A percentile compares a stretch with the other conserved stretches of the same genome.
phyloP scores from a whole-genome alignment of 1,140 invertebrate genomes.

The Pollicipes pollicipes region DNA sequence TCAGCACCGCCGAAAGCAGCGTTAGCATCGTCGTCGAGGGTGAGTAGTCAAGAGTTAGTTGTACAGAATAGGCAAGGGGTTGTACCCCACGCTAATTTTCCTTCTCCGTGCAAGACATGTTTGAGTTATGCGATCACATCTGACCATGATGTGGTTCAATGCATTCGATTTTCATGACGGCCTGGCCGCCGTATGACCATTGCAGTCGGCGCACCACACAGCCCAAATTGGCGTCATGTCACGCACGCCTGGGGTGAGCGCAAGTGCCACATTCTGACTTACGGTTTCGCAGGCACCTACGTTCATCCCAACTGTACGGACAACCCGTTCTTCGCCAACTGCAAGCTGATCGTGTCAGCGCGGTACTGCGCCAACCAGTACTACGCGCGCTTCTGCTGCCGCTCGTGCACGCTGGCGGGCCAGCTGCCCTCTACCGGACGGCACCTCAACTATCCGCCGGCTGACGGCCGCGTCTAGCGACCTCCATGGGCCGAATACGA shows the following conservation, averaged over 20 bases:
- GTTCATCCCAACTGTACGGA: slow-evolving; percentile 63
- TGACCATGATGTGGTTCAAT: no score
- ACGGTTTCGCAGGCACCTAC: slow-evolving; percentile 43
- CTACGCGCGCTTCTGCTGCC: slow-evolving; percentile 83
- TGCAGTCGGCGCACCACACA: no score
- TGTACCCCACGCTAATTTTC: no score
- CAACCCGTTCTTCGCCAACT: slow-evolving; percentile 74
- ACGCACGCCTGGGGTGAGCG: no score
- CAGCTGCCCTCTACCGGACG: slow-evolving; percentile 36
- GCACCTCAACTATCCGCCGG: slow-evolving; percentile 22
- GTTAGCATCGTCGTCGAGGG: slow-evolving; percentile 48
- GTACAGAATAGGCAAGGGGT: no score
- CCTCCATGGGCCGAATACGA: background rate
- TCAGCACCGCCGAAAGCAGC: slow-evolving; percentile 38
- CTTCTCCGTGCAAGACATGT: no score
- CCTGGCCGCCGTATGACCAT: no score
- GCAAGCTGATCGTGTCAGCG: slow-evolving; percentile 59
- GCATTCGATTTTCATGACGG: no score
- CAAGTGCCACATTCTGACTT: no score
- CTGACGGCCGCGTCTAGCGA: background rate
- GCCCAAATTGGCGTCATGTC: no score
- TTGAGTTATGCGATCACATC: no score
- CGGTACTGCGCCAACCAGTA: slow-evolving; percentile 67
- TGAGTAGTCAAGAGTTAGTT: no score
- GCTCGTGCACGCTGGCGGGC: slow-evolving; percentile 68